Percentiles rank a stretch among this genome's conserved stretches.
Evolutionary conservation across 2,888 invertebrate genomes (phyloP).

Genomic region (Germaria angustata): DNA sequence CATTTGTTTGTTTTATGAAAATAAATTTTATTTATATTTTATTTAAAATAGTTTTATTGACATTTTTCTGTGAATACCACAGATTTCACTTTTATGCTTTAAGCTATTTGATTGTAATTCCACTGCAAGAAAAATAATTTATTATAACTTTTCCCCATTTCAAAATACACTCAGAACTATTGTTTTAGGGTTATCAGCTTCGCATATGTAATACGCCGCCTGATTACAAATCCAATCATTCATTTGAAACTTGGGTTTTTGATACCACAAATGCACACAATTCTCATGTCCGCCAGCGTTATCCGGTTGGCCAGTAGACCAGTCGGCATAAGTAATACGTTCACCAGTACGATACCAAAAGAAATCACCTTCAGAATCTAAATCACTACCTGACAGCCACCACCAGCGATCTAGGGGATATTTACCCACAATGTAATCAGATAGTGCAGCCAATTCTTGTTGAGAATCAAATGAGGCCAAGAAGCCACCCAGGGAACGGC

Average conservation of each 20-base stretch:
- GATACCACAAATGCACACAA: constrained; percentile 73
- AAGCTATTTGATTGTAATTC: no score
- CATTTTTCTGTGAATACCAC: no score
- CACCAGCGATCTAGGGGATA: constrained; percentile 71
- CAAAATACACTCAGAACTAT: constrained; percentile 44
- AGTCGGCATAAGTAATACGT: constrained; percentile 71
- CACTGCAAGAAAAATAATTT: no score
- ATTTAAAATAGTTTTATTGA: no score
- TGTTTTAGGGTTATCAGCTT: constrained; percentile 67
- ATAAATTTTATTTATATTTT: no score
- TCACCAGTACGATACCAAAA: constrained; percentile 73
- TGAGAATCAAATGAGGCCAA: constrained; percentile 72
- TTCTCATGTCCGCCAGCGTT: constrained; percentile 72
- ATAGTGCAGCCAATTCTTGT: constrained; percentile 70
- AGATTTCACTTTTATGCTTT: no score
- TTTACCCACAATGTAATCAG: constrained; percentile 69
- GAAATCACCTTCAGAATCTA: constrained; percentile 72
- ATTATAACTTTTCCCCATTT: background rate
- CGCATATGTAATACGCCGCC: constrained; percentile 71
- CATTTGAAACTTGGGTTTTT: constrained; percentile 69
- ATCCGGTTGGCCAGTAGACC: constrained; percentile 72
- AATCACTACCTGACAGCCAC: constrained; percentile 74
- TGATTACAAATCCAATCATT: constrained; percentile 73
- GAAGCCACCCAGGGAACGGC: constrained; percentile 73
- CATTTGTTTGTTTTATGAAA: no score